Base-by-base conservation (phyloP, 2,888 invertebrate genomes). In the Ferrisia virgata region DNA sequence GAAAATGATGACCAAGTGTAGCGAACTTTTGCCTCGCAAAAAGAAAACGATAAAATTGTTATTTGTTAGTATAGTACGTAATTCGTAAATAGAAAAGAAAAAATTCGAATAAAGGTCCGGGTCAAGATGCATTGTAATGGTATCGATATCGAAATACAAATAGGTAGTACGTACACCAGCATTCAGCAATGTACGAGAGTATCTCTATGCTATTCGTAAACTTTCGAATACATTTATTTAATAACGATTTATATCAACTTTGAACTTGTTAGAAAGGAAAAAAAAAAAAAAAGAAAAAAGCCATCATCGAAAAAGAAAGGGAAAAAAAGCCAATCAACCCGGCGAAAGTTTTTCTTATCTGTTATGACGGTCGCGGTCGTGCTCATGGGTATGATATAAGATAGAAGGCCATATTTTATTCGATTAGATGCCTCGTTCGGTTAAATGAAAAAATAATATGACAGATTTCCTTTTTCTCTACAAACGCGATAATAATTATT, bases 211-310 rank as follows among this genome's bases (percentile, higher is more conserved):
- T 64, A 64, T 9, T 53, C 22, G 64, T 64, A 64, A 64, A 64
- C 64, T 64, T 64, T 64, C 64, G 64, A 64, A 64, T 64, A n/a
- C n/a, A 15, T 25, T 28, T 25, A 28, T 64, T 64, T 64, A 64
- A 53, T 53, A 53, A 64, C 64, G 64, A 64, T 64, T 64, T 64
- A 64, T 64, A 28, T 64, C 64, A 64, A 64, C 64, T 64, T 58
- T 64, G 64, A 64, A 64, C 28, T 64, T 64, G 28, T 64, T 15
- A 53, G 22, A 53, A 22, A 43, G n/a, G 11, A n/a, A 53, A 28
- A 2, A 11, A 28, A 64, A 64, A 64, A 64, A 28, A 28, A 64
- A 39, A 11, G 6, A 5, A 39, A 39, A 11, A 39, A 39, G 6
- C 39, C n/a, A n/a, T n/a, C n/a, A n/a, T n/a, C n/a, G n/a, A 43